Base-by-base conservation (phyloP, 2,797 vertebrate genomes). In the Pempheris klunzingeri region DNA sequence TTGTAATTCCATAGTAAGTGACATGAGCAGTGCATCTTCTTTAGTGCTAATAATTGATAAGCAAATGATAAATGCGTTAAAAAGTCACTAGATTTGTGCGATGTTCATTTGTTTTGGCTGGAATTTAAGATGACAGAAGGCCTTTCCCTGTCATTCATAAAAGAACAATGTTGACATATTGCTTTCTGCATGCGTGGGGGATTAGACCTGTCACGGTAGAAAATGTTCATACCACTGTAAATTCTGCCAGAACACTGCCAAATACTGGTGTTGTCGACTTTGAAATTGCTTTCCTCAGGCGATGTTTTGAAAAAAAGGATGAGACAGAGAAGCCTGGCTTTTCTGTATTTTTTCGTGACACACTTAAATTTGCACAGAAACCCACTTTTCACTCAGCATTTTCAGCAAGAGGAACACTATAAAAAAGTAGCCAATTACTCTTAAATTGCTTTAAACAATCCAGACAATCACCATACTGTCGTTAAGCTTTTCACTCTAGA, bases 161-260 rank as follows among this genome's bases (percentile, higher is more conserved):
- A 78, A 67, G 43, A 78, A 57, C 79, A 68, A 68, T 77, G 66
- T 74, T 69, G 76, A 82, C 70, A 69, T 38, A 20, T 63, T 61
- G 53, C 66, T 78, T 53, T 76, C 70, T 83, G 22, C 73, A 55
- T 43, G 50, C 64, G 20, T 47, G 34, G 22, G 30, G 74, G 74
- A 71, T 78, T 80, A 73, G 61, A 32, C 54, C 20, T 65, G 71
- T 78, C 78, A 81, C 26, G 38, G 72, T 73, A 69, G 71, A 74
- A 69, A n/a, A 62, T 71, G 57, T 74, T 82, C 69, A 72, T 61
- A 62, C 64, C 46, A 58, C 65, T 77, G 71, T 68, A 68, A 70
- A 22, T 86, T 86, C 71, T 86, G 80, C 77, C 86, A 84, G 63
- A 86, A 80, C 62, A 39, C 63, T 10, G 58, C 73, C 75, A 86